A percentile compares a stretch with the other conserved stretches of the same genome.
phyloP scores from a whole-genome alignment of 2,113 vertebrate species.

The Eretmochelys imbricata region DNA sequence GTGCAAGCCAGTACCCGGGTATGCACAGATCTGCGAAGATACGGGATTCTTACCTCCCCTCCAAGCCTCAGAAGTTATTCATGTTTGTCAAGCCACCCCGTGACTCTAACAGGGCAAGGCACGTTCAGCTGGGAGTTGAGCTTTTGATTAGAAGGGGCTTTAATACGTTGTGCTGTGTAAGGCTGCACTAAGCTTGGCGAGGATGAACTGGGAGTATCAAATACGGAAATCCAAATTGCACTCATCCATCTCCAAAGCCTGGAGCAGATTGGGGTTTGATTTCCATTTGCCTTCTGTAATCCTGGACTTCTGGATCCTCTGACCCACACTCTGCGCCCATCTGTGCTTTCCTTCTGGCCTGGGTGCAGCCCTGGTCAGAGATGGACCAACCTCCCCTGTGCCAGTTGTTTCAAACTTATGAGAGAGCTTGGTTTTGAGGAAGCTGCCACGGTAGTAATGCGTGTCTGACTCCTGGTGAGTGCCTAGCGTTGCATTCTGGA shows the following conservation, averaged over 20 bases:
- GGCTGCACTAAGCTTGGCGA: not conserved
- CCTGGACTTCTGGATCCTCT: not conserved
- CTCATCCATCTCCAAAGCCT: not conserved
- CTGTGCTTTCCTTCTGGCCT: not conserved
- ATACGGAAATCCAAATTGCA: not conserved
- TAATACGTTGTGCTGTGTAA: not conserved
- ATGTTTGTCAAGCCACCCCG: accelerated
- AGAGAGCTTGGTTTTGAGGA: not conserved
- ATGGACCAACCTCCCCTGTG: not conserved
- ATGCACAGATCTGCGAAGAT: not conserved
- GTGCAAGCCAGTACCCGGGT: not conserved
- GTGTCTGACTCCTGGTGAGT: not conserved
- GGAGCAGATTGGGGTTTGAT: not conserved
- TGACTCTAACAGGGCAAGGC: not conserved
- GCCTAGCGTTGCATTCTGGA: not conserved
- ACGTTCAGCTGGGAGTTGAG: not conserved
- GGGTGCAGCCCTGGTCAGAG: not conserved
- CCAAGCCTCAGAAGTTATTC: not conserved
- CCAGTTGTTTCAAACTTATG: accelerated
- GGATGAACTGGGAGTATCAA: not conserved
- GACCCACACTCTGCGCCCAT: not conserved
- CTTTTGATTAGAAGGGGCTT: not conserved
- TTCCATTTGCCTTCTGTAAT: not conserved
- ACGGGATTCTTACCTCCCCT: not conserved
- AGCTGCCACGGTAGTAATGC: not conserved